phyloP scores from a whole-genome alignment of 2,113 vertebrate species.

The Vidua macroura region DNA sequence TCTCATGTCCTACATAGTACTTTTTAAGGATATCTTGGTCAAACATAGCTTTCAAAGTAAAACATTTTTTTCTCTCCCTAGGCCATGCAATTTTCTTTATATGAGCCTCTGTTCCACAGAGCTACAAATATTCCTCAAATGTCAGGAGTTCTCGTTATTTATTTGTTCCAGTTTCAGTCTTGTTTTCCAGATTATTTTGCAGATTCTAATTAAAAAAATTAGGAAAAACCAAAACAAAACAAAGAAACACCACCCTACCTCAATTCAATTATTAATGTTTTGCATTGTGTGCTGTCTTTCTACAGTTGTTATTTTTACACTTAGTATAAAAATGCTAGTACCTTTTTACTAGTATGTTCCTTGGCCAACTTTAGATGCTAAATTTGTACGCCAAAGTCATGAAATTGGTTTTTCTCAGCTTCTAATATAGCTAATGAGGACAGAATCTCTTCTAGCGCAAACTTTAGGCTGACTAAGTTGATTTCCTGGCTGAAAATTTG shows the following conservation, averaged over 20 bases:
- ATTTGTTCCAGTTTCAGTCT: not conserved
- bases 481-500: not conserved
- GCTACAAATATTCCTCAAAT: not conserved
- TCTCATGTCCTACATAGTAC: constrained; percentile 52
- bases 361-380: not conserved
- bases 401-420: not conserved
- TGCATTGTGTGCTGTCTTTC: not conserved
- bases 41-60: constrained; percentile 39
- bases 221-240: not conserved
- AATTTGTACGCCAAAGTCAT: not conserved
- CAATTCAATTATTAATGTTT: not conserved
- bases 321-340: not conserved
- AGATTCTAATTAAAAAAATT: not conserved
- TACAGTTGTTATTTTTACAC: not conserved
- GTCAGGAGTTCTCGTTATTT: not conserved
- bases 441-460: not conserved
- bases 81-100: not conserved
- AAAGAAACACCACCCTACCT: not conserved
- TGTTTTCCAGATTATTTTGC: not conserved
- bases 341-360: not conserved
- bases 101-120: not conserved
- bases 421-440: not conserved
- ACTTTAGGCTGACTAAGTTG: not conserved
- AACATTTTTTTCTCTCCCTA: not conserved
- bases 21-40: constrained; percentile 48